Evolutionary conservation across 1,140 invertebrate genomes (phyloP).

Genomic region (Vollenhovia emeryi): DNA sequence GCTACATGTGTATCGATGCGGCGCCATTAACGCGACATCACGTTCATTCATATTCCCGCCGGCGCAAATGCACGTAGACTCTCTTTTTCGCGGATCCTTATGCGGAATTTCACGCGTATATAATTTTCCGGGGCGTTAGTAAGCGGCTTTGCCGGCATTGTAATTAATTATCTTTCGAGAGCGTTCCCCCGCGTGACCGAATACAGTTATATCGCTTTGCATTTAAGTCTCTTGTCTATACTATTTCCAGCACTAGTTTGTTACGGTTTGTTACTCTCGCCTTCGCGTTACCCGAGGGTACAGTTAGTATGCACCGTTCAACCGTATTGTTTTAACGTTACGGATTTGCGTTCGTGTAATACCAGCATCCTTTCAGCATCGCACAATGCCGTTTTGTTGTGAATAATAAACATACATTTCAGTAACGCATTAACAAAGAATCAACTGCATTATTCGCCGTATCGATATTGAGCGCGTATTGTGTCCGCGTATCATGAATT

Average conservation of each 20-base stretch:
- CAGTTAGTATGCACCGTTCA: conserved; percentile 36
- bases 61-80: background rate
- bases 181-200: background rate
- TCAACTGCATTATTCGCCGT: conserved; percentile 9
- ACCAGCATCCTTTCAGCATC: conserved; percentile 34
- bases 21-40: conserved; percentile 14
- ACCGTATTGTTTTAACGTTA: conserved; percentile 50
- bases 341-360: conserved; percentile 38
- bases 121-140: conserved; percentile 22
- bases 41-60: background rate
- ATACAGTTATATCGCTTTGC: conserved; percentile 41
- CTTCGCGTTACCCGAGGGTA: background rate
- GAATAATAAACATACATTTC: conserved; percentile 37
- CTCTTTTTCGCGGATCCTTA: conserved; percentile 7
- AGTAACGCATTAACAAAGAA: conserved; percentile 26
- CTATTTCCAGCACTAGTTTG: conserved; percentile 39
- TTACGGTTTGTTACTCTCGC: conserved; percentile 28
- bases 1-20: background rate
- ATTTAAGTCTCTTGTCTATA: conserved; percentile 50
- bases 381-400: conserved; percentile 23
- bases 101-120: background rate
- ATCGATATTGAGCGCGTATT: background rate
- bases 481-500: background rate
- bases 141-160: conserved; percentile 49
- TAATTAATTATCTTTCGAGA: conserved; percentile 17